Conservation (phyloP, 2,888 invertebrate genomes). For the Rhyacophila evoluta region DNA sequence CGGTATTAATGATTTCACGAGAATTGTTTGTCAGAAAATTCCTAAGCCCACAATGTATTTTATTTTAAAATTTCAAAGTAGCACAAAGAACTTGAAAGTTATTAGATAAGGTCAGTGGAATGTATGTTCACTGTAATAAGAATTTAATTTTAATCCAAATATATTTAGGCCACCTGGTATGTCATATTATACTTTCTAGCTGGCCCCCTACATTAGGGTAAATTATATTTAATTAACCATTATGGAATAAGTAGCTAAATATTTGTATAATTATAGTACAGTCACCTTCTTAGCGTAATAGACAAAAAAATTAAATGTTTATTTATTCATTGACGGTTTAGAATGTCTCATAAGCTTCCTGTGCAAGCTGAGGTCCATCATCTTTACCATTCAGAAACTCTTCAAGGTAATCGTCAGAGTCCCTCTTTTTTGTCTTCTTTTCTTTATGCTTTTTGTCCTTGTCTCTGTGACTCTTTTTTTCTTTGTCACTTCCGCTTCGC, state of each 20-base stretch:
- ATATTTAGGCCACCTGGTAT: too few relatives aligned
- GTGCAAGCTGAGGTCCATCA: slow-evolving; percentile 59
- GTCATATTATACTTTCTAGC: too few relatives aligned
- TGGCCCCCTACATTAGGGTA: background rate
- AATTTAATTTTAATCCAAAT: too few relatives aligned
- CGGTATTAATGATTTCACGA: too few relatives aligned
- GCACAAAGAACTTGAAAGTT: too few relatives aligned
- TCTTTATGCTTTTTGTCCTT: slow-evolving; percentile 63
- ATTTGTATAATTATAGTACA: background rate
- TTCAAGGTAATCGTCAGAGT: slow-evolving; percentile 70
- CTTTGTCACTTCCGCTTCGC: slow-evolving; percentile 66
- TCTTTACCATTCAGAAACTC: slow-evolving; percentile 71
- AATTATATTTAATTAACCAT: background rate
- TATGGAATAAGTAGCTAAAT: background rate
- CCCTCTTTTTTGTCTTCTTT: slow-evolving; percentile 66
- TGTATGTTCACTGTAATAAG: too few relatives aligned
- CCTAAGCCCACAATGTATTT: too few relatives aligned
- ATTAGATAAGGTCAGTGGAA: too few relatives aligned
- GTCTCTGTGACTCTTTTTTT: slow-evolving; percentile 61
- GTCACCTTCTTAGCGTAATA: background rate
- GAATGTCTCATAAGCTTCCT: slow-evolving; percentile 73
- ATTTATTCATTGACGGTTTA: slow-evolving; percentile 57
- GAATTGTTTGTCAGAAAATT: too few relatives aligned
- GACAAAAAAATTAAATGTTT: background rate
- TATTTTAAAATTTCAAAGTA: too few relatives aligned